Conservation (phyloP, 2,888 invertebrate genomes). For the Baronia brevicornis region DNA sequence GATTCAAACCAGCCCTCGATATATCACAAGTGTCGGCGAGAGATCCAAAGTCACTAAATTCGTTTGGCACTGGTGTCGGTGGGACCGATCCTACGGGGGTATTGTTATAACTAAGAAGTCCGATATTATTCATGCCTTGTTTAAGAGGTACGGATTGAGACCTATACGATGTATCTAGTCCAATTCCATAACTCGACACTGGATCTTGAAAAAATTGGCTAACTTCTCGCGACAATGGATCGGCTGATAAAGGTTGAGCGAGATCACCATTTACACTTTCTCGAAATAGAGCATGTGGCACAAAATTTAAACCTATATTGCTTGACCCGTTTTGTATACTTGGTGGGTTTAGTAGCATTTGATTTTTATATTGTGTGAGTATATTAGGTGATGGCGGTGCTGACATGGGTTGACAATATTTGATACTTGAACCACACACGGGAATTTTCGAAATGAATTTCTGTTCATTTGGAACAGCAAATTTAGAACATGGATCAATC, state of each 20-base stretch:
- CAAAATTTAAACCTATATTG: slow-evolving; percentile 59
- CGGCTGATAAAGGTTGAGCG: slow-evolving; percentile 57
- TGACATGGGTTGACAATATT: slow-evolving; percentile 76
- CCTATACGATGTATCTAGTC: slow-evolving; percentile 65
- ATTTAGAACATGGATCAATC: slow-evolving; percentile 45
- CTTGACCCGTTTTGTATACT: slow-evolving; percentile 53
- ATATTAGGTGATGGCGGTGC: slow-evolving; percentile 82
- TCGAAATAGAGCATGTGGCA: slow-evolving; percentile 55
- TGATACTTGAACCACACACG: slow-evolving; percentile 39
- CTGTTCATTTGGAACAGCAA: slow-evolving; percentile 65
- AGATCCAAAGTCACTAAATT: slow-evolving; percentile 82
- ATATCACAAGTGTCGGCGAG: slow-evolving; percentile 75
- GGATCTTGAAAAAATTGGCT: slow-evolving; percentile 77
- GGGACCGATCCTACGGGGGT: slow-evolving; percentile 80
- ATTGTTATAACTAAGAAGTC: slow-evolving; percentile 58
- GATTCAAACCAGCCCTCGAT: slow-evolving; percentile 65
- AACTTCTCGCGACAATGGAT: slow-evolving; percentile 75
- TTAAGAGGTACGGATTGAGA: slow-evolving; percentile 89
- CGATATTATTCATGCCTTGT: slow-evolving; percentile 65
- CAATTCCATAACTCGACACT: slow-evolving; percentile 50
- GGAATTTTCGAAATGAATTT: slow-evolving; percentile 49
- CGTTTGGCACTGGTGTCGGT: slow-evolving; percentile 81
- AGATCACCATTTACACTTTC: slow-evolving; percentile 61
- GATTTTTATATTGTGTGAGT: slow-evolving; percentile 64
- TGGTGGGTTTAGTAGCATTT: slow-evolving; percentile 61